Percentiles rank a stretch among this genome's conserved stretches.
These are phyloP conservation scores for Patella vulgata DNA, from an alignment of 1,140 invertebrate genomes.

Conservation along the genomic window DNA sequence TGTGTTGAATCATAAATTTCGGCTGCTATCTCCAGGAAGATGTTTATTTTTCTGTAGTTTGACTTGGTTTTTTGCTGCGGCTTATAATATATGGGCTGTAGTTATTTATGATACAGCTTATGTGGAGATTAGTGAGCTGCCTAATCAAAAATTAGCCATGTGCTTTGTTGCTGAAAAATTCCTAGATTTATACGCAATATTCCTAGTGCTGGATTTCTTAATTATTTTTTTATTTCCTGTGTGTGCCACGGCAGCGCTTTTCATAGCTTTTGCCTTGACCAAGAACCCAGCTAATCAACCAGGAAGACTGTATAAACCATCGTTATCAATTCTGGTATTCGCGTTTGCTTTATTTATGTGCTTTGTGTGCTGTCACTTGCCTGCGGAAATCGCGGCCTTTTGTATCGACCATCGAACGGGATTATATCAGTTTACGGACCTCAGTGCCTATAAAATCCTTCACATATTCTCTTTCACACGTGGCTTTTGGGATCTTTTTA, in stretches of 20 bases:
- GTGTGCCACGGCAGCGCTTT: constrained; percentile 11
- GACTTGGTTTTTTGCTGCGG: constrained; percentile 50
- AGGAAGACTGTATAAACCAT: constrained; percentile 34
- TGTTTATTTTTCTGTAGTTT: constrained; percentile 52
- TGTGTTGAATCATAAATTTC: constrained; percentile 34
- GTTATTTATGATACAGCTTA: constrained; percentile 38
- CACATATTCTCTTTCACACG: constrained; percentile 36
- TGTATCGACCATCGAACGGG: constrained; percentile 14
- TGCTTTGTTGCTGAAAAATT: constrained; percentile 41
- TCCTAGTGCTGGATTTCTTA: constrained; percentile 36
- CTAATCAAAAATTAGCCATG: constrained; percentile 11
- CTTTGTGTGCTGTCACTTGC: constrained; percentile 37
- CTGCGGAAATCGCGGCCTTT: constrained; percentile 36
- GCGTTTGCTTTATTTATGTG: constrained; percentile 37
- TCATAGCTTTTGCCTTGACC: constrained; percentile 20
- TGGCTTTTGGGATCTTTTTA: constrained; percentile 50
- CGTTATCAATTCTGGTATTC: constrained; percentile 44
- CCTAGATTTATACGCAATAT: constrained; percentile 34
- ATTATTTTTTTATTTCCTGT: constrained; percentile 40
- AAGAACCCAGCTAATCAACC: constrained; percentile 20
- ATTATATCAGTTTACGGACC: constrained; percentile 5
- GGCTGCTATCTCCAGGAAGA: constrained; percentile 41
- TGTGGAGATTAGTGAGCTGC: not conserved
- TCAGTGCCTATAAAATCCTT: constrained; percentile 21
- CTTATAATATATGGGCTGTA: constrained; percentile 56